Evolutionary conservation across 2,113 vertebrate species (phyloP), one percentile per base, ranked within the genome.

Genomic region (Oceanodroma tethys): DNA sequence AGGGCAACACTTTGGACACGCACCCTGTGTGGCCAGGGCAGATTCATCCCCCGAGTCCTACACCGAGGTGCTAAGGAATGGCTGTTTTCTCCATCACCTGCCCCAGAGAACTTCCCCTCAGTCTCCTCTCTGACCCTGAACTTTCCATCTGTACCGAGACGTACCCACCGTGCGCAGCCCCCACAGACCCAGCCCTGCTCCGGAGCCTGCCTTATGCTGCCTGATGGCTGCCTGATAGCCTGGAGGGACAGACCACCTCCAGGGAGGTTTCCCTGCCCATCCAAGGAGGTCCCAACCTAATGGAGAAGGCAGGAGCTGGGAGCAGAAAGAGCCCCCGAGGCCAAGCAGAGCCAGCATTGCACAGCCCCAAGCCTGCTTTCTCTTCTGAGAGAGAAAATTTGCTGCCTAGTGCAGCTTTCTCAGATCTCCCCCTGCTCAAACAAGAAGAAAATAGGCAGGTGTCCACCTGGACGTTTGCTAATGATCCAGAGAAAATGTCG

Each of bases 111-210:
- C 7, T 38, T 74, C 7, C 20, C 30, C 36, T 87, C 38, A 43
- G 65, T 43, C 30, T 83, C 45, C 25, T 26, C n/a, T 74, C 56
- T 67, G 73, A 89, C 20, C 7, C 25, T 27, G 8, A 85, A 62
- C 21, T 66, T 86, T 8, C 7, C 38, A 45, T 34, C 21, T 59
- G 13, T 82, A 50, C 13, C 79, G 42, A 88, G 20, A 86, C 0
- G 1, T 10, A 34, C 17, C 16, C 76, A 47, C 8, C 3, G 3
- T 5, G 13, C 2, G 5, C 23, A 80, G 0, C 8, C 25, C 36
- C 27, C 20, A 43, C n/a, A 60, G 5, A 19, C 7, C 34, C 47
- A 68, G 38, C 5, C 48, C 40, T 18, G 25, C 42, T 85, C 34
- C 9, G 7, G 45, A 79, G 43, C 29, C 19, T 29, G 20, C 43